These are phyloP conservation scores for Coluber constrictor DNA, from an alignment of 2,797 vertebrate species.

Conservation along the genomic window DNA sequence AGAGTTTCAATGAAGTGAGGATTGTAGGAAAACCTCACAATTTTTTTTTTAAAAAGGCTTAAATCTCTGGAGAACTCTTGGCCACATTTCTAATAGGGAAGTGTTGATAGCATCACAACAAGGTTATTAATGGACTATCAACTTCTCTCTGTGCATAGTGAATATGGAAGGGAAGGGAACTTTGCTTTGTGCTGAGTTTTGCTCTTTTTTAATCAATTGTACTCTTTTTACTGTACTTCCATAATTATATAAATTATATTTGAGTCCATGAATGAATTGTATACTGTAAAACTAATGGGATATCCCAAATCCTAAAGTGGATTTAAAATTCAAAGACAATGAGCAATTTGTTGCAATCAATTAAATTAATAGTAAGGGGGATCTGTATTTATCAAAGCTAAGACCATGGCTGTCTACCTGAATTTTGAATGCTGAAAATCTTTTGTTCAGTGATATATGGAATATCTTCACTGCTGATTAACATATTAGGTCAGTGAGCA, in stretches of 20 bases:
- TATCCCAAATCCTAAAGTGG: neutral
- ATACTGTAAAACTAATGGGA: neutral
- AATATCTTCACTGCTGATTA: neutral
- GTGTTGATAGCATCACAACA: conserved; percentile 62
- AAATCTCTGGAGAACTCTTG: conserved; percentile 39
- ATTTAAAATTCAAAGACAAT: neutral
- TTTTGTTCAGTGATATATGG: neutral
- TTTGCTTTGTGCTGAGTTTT: neutral
- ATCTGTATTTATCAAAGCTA: neutral
- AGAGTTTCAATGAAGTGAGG: conserved; percentile 38
- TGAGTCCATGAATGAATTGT: neutral
- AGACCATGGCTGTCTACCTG: neutral
- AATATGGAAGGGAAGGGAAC: neutral
- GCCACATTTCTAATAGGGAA: conserved; percentile 57
- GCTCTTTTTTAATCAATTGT: neutral
- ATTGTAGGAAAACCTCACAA: conserved; percentile 44
- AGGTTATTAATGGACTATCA: conserved; percentile 12
- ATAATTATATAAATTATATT: conserved; percentile 15
- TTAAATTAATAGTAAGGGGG: too few species aligned
- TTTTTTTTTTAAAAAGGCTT: conserved; percentile 44
- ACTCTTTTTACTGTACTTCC: neutral
- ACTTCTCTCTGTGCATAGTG: neutral
- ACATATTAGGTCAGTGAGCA: neutral
- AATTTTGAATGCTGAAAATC: neutral
- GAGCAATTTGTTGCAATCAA: neutral